Percentiles rank a stretch among this genome's conserved stretches.
These are phyloP conservation scores for Prunella fulvescens DNA, from an alignment of 2,113 vertebrate genomes.

Conservation along the genomic window DNA sequence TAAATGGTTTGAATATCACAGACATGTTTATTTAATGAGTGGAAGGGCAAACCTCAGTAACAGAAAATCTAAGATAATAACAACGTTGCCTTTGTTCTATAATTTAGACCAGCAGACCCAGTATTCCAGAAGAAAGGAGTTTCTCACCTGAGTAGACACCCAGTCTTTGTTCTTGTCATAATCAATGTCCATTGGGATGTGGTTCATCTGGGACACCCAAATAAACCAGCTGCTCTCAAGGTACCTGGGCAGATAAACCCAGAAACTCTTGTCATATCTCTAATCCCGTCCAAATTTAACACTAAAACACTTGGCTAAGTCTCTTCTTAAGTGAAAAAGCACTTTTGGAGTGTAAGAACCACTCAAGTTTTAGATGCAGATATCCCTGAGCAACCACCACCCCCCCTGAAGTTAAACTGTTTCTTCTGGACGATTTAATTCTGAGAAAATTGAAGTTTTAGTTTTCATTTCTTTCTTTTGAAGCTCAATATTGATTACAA, in stretches of 20 bases:
- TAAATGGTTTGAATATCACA: not conserved
- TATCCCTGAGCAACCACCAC: not conserved
- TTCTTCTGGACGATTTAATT: not conserved
- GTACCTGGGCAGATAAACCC: slow-evolving; percentile 50
- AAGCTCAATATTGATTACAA: not conserved
- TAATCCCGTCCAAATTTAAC: not conserved
- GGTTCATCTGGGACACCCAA: slow-evolving; percentile 77
- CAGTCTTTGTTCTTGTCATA: slow-evolving; percentile 76
- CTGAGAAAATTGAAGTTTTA: not conserved
- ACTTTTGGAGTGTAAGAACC: not conserved
- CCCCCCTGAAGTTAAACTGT: accelerated
- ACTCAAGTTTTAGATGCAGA: not conserved
- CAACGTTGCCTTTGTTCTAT: accelerated
- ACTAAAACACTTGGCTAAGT: not conserved
- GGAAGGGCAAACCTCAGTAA: not conserved
- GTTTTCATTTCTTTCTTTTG: not conserved
- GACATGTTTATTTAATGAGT: not conserved
- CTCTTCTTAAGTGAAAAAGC: not conserved
- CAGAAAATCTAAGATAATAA: not conserved
- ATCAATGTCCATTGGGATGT: slow-evolving; percentile 72
- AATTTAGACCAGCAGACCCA: not conserved
- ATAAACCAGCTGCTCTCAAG: slow-evolving; percentile 73
- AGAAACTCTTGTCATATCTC: not conserved
- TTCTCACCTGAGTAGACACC: slow-evolving; percentile 78
- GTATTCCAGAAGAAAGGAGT: not conserved